Conservation (phyloP, 2,113 vertebrate genomes). For the Pardalotus punctatus region DNA sequence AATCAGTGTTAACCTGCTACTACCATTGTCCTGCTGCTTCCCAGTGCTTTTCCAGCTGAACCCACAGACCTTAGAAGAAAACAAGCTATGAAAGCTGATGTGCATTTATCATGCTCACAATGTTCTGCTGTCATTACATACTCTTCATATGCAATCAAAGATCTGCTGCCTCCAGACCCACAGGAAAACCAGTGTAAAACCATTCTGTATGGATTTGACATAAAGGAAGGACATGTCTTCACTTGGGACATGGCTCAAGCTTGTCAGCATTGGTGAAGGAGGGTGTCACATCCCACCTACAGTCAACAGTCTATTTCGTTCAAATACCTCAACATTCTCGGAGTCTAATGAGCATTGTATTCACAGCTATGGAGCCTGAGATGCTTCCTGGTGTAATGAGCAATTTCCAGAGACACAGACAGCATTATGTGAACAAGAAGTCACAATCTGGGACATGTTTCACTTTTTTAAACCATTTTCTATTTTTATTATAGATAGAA, state of each 20-base stretch:
- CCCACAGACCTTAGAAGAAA: not conserved
- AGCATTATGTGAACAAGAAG: not conserved
- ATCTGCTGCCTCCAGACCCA: not conserved
- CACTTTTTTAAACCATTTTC: not conserved
- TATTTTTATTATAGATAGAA: not conserved
- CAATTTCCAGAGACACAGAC: not conserved
- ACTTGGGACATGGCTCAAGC: not conserved
- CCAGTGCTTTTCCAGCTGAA: not conserved
- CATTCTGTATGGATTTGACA: slow-evolving; percentile 1
- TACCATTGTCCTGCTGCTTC: not conserved
- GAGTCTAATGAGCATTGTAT: not conserved
- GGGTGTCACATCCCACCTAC: not conserved
- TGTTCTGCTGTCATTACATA: not conserved
- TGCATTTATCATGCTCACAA: not conserved
- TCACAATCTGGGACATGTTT: not conserved
- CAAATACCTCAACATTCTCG: not conserved
- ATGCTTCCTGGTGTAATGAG: not conserved
- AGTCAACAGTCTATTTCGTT: not conserved
- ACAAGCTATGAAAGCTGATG: not conserved
- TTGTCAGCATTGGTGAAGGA: not conserved
- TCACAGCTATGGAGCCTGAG: not conserved
- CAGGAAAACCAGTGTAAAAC: slow-evolving; percentile 11
- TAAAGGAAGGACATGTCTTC: slow-evolving; percentile 14
- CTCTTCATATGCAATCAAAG: not conserved
- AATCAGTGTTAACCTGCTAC: not conserved